Percentiles rank a stretch among this genome's conserved stretches.
These are phyloP conservation scores for Morelia viridis DNA, from an alignment of 2,797 vertebrate species.

Conservation along the genomic window DNA sequence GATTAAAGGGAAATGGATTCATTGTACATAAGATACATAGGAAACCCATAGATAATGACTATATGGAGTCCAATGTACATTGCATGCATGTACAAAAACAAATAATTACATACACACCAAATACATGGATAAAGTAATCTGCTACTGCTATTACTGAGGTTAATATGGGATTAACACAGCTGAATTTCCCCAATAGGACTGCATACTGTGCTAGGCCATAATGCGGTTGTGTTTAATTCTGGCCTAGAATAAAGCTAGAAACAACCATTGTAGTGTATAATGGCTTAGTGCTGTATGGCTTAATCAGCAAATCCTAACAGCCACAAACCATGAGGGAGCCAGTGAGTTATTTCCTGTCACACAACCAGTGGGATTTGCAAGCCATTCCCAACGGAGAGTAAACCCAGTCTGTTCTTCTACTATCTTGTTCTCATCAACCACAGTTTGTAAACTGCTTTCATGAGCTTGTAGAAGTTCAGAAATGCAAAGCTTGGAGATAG, in stretches of 20 bases:
- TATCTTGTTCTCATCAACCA: not conserved
- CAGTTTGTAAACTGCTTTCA: not conserved
- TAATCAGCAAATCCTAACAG: not conserved
- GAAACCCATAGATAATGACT: not conserved
- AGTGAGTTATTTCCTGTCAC: not conserved
- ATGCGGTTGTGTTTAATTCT: not conserved
- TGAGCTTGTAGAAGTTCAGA: not conserved
- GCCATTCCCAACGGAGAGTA: not conserved
- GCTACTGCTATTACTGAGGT: not conserved
- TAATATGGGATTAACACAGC: not conserved
- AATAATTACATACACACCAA: not conserved
- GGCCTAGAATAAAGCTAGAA: not conserved
- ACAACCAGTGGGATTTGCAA: not conserved
- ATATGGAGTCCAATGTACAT: not conserved
- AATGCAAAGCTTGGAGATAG: not conserved
- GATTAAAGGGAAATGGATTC: not conserved
- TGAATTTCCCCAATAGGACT: not conserved
- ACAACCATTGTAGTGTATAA: not conserved
- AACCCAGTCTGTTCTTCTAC: not conserved
- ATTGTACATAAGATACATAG: not conserved
- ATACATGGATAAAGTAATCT: not conserved
- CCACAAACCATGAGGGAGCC: not conserved
- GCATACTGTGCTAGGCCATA: not conserved
- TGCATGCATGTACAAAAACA: not conserved
- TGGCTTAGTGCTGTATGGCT: not conserved